Evolutionary conservation across 2,888 invertebrate species (phyloP), one percentile per base, ranked within the genome.

Genomic region (Microctonus aethiopoides): DNA sequence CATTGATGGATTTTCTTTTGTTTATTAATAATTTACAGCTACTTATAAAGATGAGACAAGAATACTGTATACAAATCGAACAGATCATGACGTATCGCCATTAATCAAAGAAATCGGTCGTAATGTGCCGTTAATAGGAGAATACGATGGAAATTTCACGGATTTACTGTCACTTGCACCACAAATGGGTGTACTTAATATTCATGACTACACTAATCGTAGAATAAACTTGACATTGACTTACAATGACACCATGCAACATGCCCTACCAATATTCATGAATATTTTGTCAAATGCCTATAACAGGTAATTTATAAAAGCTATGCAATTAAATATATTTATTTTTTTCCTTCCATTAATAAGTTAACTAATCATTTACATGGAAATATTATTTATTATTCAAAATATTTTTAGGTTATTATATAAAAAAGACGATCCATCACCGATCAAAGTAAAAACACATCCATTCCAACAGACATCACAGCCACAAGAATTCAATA

Each of bases 201-300:
- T 93, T 60, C 89, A 88, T 61, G 88, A 88, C 11, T 91, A 90
- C 74, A 83, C 87, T 64, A 39, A 75, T 26, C 73, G 75, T 20
- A 89, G 89, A 70, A 89, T 90, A 66, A 89, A 89, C 72, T 87
- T 92, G 22, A 90, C 91, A 76, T 88, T 92, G 46, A 89, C 91
- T 73, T 93, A 93, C 86, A 95, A 95, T 82, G 94, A 93, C 81
- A 94, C 95, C 0, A 92, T 91, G 79, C 91, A 93, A 61, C 95
- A 95, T 83, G 92, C 93, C 72, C 87, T 95, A 77, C 95, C 95
- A 2, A 91, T 94, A 72, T 88, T 94, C 51, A 86, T 94, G 59
- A 94, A 94, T 85, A 87, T 93, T 67, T 87, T 94, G 76, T 92
- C 91, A 77, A 94, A 94, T 83, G 90, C 91, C 63, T 88, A 93